Base-by-base conservation (phyloP, 2,888 invertebrate species). In the Cacoxenus indagator region DNA sequence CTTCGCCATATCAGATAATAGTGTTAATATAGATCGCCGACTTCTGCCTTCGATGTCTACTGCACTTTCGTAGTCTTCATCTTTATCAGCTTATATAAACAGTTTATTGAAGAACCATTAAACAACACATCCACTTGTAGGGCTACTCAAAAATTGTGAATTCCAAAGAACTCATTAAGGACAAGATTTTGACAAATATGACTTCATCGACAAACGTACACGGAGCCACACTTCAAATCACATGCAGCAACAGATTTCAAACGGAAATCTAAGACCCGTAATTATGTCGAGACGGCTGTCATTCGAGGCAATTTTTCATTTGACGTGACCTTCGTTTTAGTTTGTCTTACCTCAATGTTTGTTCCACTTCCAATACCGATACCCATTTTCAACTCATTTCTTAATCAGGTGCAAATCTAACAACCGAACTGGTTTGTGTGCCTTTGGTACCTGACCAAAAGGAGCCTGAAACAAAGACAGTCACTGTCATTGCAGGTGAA, bases 331-430 rank as follows among this genome's bases (percentile, higher is more conserved):
- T 14, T 27, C 27, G 11, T 27, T 6, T 27, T 24, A 2, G 14
- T 55, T 67, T 67, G 31, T 64, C 11, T 67, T 67, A 65, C 67
- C 55, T 67, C 31, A 19, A 22, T 54, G 14, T 14, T 54, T 54
- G 27, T 37, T 70, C 55, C 51, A 48, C 22, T 31, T 65, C 31
- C 27, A 31, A 29, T 37, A 67, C 55, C 51, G 27, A 43, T 31
- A 51, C 31, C 27, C 19, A 29, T 45, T 54, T 45, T 45, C 19
- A 24, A 29, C 54, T 61, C 70, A 67, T 74, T 71, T 71, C 71
- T 73, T 76, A 78, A 78, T 78, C 78, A 78, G 78, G 78, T 78
- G 78, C 78, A 76, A 76, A 78, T 76, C 78, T 75, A 69, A 61
- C 70, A 71, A 70, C 70, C 73, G 68, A 70, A n/a, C n/a, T n/a